A percentile compares a stretch with the other conserved stretches of the same genome.
phyloP scores from a whole-genome alignment of 2,888 invertebrate species.

The Rosalia funebris region DNA sequence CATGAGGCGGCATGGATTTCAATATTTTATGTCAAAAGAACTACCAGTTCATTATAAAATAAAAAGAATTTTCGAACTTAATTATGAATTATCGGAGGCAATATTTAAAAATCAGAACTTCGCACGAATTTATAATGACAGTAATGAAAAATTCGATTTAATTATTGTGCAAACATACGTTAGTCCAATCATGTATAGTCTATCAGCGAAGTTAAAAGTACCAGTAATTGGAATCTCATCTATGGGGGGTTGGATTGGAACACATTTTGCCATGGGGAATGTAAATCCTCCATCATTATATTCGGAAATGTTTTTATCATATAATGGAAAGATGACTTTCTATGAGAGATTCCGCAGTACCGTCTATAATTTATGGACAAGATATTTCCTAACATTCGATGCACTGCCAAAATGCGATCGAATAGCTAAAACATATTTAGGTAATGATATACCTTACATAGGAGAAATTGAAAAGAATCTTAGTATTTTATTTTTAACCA shows the following conservation, averaged over 20 bases:
- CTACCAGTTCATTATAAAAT: constrained; percentile 44
- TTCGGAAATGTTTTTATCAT: constrained; percentile 52
- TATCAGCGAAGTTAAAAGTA: constrained; percentile 44
- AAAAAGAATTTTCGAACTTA: constrained; percentile 43
- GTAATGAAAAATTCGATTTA: constrained; percentile 48
- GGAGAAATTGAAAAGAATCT: constrained; percentile 55
- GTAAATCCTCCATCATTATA: constrained; percentile 49
- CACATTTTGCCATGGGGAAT: constrained; percentile 50
- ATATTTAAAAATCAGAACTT: constrained; percentile 47
- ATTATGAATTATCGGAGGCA: constrained; percentile 44
- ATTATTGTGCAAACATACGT: constrained; percentile 51
- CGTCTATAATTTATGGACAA: constrained; percentile 49
- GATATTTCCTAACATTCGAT: constrained; percentile 45
- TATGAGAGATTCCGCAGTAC: constrained; percentile 57
- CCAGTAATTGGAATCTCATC: constrained; percentile 51
- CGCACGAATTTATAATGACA: constrained; percentile 46
- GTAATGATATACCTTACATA: constrained; percentile 55
- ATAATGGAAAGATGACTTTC: constrained; percentile 56
- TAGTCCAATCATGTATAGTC: constrained; percentile 46
- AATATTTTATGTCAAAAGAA: constrained; percentile 50
- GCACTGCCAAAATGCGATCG: constrained; percentile 50
- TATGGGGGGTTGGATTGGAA: constrained; percentile 49
- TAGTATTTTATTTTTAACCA: constrained; percentile 55
- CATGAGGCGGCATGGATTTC: constrained; percentile 46
- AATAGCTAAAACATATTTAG: constrained; percentile 55